Conservation (phyloP, 1,140 invertebrate genomes). For the Zaprionus nigranus region DNA sequence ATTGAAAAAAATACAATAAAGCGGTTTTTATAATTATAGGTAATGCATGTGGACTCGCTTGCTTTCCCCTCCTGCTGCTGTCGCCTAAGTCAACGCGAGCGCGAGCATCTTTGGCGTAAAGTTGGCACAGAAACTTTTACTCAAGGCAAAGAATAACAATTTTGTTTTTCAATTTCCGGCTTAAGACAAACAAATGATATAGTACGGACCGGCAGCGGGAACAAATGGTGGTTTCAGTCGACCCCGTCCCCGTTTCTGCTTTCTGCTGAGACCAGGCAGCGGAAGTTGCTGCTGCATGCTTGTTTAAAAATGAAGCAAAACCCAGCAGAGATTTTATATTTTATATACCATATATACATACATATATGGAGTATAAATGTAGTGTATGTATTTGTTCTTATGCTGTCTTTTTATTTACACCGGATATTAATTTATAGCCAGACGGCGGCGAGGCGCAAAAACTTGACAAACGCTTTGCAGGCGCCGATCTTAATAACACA, state of each 20-base stretch:
- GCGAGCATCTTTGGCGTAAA: constrained; percentile 25
- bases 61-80: background rate
- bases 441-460: constrained; percentile 48
- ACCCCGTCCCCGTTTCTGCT: background rate
- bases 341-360: background rate
- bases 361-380: too few species aligned
- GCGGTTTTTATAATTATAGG: constrained; percentile 76
- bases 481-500: constrained; percentile 63
- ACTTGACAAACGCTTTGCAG: constrained; percentile 69
- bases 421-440: constrained; percentile 82
- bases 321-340: constrained; percentile 3
- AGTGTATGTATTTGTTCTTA: background rate
- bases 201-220: constrained; percentile 42
- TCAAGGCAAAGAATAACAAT: constrained; percentile 65
- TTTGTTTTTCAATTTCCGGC: constrained; percentile 77
- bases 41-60: background rate
- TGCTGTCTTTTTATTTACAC: constrained; percentile 71
- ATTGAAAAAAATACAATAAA: constrained; percentile 83
- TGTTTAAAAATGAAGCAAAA: constrained; percentile 59
- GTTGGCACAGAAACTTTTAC: constrained; percentile 63
- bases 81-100: background rate
- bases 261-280: constrained; percentile 40
- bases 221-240: constrained; percentile 33
- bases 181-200: constrained; percentile 83
- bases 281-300: constrained; percentile 76